Conservation (phyloP, 2,888 invertebrate genomes). For the Mamestra brassicae region DNA sequence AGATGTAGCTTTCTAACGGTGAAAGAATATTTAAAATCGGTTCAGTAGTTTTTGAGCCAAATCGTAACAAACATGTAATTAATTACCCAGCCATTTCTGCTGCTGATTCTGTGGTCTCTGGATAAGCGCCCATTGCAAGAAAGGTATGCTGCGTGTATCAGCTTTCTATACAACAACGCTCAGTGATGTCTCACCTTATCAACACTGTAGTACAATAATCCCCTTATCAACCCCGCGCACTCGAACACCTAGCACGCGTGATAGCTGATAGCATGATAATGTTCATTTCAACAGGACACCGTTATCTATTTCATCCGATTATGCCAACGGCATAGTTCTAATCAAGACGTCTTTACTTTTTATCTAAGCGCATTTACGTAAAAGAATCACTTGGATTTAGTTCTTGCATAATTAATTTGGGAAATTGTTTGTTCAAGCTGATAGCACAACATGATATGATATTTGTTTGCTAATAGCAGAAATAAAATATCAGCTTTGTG, state of each 20-base stretch:
- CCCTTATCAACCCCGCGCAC: slow-evolving; percentile 12
- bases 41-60: too few relatives aligned
- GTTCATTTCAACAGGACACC: not conserved
- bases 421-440: not conserved
- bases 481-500: not conserved
- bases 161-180: not conserved
- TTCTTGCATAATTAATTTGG: slow-evolving; percentile 17
- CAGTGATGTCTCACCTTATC: slow-evolving; percentile 26
- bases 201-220: slow-evolving; percentile 19
- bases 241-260: not conserved
- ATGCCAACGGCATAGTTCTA: not conserved
- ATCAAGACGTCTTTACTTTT: slow-evolving; percentile 16
- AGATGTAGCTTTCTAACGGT: too few relatives aligned
- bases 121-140: too few relatives aligned
- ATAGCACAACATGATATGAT: not conserved
- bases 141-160: too few relatives aligned
- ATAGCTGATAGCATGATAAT: slow-evolving; percentile 16
- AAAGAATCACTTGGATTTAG: slow-evolving; percentile 2
- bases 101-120: too few relatives aligned
- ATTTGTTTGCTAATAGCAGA: not conserved
- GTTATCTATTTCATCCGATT: slow-evolving; percentile 31
- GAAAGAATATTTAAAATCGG: too few relatives aligned
- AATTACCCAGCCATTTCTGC: too few relatives aligned
- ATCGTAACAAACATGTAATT: too few relatives aligned
- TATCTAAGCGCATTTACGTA: slow-evolving; percentile 22